These are phyloP conservation scores for Allobates femoralis DNA, from an alignment of 2,797 vertebrate genomes.

Conservation along the genomic window DNA sequence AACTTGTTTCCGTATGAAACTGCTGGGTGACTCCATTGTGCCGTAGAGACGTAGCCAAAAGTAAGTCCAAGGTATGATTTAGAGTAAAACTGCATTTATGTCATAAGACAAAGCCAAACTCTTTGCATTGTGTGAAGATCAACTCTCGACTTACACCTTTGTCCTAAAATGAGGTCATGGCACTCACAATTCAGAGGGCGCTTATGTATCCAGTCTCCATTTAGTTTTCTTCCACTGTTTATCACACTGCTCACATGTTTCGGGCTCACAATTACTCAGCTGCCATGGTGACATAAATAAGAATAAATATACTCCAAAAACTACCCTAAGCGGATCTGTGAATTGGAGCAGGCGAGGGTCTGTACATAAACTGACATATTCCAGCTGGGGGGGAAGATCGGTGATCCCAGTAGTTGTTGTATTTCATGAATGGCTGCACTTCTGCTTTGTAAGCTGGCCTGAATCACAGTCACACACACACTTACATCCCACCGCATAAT, in stretches of 20 bases:
- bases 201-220: too few species aligned
- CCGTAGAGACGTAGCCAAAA: too few species aligned
- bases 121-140: too few species aligned
- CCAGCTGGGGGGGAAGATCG: conserved; percentile 20
- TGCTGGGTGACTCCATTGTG: too few species aligned
- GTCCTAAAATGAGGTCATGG: background rate
- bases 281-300: background rate
- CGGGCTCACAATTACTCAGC: background rate
- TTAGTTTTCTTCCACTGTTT: background rate
- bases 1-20: too few species aligned
- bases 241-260: background rate
- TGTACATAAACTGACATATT: conserved; percentile 1
- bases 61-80: too few species aligned
- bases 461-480: conserved; percentile 27
- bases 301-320: background rate
- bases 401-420: conserved; percentile 51
- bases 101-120: too few species aligned
- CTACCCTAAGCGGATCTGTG: background rate
- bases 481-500: conserved; percentile 21
- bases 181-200: background rate
- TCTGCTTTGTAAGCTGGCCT: conserved; percentile 49
- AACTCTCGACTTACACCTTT: background rate
- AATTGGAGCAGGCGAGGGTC: background rate
- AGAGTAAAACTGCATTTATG: too few species aligned
- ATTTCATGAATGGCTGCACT: conserved; percentile 54